Conservation (phyloP, 2,888 invertebrate genomes). For the Drosophila anomelani region DNA sequence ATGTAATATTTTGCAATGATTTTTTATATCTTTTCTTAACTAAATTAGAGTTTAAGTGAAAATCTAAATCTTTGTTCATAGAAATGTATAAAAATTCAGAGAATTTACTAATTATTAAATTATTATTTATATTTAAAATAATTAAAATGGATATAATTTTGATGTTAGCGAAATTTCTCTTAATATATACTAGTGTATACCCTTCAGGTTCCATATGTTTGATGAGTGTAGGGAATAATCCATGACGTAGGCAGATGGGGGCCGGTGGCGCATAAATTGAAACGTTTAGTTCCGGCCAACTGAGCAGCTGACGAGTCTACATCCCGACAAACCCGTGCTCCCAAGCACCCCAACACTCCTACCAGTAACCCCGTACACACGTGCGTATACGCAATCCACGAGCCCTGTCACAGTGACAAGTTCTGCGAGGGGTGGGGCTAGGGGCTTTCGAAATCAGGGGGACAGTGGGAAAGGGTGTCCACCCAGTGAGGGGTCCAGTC, state of each 20-base stretch:
- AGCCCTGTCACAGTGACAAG: slow-evolving; percentile 58
- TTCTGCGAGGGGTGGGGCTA: not conserved
- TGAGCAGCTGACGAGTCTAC: slow-evolving; percentile 48
- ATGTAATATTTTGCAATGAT: not conserved
- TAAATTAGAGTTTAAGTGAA: not conserved
- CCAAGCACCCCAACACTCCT: not conserved
- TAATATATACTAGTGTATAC: not conserved
- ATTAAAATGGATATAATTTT: not conserved
- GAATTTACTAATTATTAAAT: not conserved
- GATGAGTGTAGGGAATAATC: slow-evolving; percentile 9
- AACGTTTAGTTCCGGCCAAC: slow-evolving; percentile 73
- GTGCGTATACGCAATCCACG: slow-evolving; percentile 27
- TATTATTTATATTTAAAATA: not conserved
- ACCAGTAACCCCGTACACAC: slow-evolving; percentile 4
- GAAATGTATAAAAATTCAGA: not conserved
- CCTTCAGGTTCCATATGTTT: slow-evolving; percentile 1
- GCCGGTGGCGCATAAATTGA: slow-evolving; percentile 67
- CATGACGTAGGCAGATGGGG: slow-evolving; percentile 15
- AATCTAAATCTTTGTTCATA: too few relatives aligned
- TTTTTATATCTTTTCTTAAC: not conserved
- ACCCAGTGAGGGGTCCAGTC: slow-evolving; percentile 44
- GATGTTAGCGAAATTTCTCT: not conserved
- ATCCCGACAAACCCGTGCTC: slow-evolving; percentile 20
- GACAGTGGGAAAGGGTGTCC: not conserved
- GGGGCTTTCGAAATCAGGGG: not conserved